phyloP scores from a whole-genome alignment of 2,888 invertebrate genomes.

The Globia sparganii region DNA sequence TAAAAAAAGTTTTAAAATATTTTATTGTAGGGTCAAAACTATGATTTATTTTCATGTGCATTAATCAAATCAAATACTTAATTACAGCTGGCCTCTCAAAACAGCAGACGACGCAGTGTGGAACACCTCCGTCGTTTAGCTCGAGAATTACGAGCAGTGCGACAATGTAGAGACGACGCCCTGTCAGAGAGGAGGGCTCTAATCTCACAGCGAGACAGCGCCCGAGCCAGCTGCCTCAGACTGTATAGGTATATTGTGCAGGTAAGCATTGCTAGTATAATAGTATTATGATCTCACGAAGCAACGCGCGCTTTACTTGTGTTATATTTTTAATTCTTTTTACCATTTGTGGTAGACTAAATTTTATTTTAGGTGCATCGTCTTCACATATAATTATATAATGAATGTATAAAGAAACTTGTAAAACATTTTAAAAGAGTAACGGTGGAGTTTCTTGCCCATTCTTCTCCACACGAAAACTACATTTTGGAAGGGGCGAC shows the following conservation, averaged over 20 bases:
- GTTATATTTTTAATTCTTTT: too few relatives aligned
- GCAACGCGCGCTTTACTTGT: too few relatives aligned
- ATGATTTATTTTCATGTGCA: neutral
- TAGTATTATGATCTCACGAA: too few relatives aligned
- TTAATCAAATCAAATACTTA: neutral
- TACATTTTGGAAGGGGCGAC: too few relatives aligned
- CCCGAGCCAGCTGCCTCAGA: constrained; percentile 72
- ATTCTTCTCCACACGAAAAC: too few relatives aligned
- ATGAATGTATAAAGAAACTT: too few relatives aligned
- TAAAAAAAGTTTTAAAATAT: too few relatives aligned
- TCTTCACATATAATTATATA: too few relatives aligned
- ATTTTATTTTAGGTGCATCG: too few relatives aligned
- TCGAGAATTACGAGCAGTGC: constrained; percentile 82
- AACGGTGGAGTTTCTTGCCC: too few relatives aligned
- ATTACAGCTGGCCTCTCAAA: constrained; percentile 85
- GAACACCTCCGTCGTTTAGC: constrained; percentile 84
- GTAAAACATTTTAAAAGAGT: too few relatives aligned
- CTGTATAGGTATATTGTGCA: constrained; percentile 76
- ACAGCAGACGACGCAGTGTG: constrained; percentile 85
- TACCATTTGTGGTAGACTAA: too few relatives aligned
- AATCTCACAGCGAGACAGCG: constrained; percentile 70
- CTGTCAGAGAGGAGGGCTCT: constrained; percentile 77
- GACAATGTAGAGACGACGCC: constrained; percentile 81
- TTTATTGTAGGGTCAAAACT: neutral
- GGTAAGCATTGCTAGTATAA: constrained; percentile 65